Conservation (phyloP, 2,888 invertebrate species). For the Adineta ricciae region DNA sequence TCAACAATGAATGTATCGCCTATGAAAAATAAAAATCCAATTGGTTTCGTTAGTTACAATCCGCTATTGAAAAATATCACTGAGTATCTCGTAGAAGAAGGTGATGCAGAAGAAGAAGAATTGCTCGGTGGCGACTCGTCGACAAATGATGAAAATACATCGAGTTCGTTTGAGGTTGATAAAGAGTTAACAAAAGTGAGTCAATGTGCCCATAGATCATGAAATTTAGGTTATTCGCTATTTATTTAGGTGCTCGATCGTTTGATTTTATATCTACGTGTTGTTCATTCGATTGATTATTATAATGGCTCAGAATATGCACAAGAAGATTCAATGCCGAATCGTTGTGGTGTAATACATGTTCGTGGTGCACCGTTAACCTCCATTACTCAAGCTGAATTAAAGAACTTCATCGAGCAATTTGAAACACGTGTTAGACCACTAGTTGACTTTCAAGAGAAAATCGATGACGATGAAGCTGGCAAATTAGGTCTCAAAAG, state of each 20-base stretch:
- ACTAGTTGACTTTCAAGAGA: constrained; percentile 68
- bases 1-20: neutral
- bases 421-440: constrained; percentile 84
- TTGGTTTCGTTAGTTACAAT: constrained; percentile 53
- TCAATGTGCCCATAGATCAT: too few species aligned
- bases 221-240: too few species aligned
- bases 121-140: neutral
- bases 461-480: constrained; percentile 64
- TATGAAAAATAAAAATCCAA: neutral
- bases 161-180: constrained; percentile 11
- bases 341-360: constrained; percentile 93
- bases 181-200: constrained; percentile 14
- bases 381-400: constrained; percentile 50
- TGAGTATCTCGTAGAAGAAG: constrained; percentile 87
- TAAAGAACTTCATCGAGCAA: constrained; percentile 53
- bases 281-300: constrained; percentile 96
- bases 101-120: neutral
- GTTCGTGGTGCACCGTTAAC: constrained; percentile 65
- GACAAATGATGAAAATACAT: neutral
- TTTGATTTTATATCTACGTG: constrained; percentile 77
- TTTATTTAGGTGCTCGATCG: constrained; percentile 66
- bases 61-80: constrained; percentile 91
- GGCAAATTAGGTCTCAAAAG: constrained; percentile 34
- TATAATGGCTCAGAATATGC: constrained; percentile 98
- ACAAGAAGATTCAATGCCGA: constrained; percentile 99